Conservation (phyloP, 2,797 vertebrate genomes). For the Anguilla anguilla region DNA sequence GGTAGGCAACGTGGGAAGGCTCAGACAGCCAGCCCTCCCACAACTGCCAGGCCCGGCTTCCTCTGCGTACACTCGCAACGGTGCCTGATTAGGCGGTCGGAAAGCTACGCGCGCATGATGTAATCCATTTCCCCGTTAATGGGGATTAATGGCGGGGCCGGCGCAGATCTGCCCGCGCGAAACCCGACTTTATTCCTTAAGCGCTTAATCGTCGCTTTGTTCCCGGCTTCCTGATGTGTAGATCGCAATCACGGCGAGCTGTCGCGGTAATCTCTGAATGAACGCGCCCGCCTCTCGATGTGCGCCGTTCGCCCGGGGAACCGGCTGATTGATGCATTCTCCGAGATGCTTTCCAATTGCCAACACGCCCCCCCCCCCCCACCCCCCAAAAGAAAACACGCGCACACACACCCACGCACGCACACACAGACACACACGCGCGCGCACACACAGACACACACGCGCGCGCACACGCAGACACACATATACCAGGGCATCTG, state of each 20-base stretch:
- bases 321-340: not conserved
- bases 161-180: not conserved
- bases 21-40: not conserved
- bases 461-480: not conserved
- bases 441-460: not conserved
- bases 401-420: not conserved
- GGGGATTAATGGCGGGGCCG: not conserved
- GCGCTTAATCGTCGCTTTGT: not conserved
- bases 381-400: not conserved
- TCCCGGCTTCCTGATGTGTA: not conserved
- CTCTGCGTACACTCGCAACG: not conserved
- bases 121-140: not conserved
- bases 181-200: slow-evolving; percentile 1
- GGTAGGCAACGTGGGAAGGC: not conserved
- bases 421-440: not conserved
- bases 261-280: not conserved
- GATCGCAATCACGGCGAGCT: not conserved
- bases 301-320: not conserved
- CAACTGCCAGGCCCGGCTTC: not conserved
- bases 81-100: not conserved
- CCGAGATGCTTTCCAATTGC: not conserved
- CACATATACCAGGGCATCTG: not conserved
- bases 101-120: not conserved
- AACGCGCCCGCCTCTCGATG: not conserved
- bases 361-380: not conserved